A percentile compares a stretch with the other conserved stretches of the same genome.
phyloP scores from a whole-genome alignment of 2,797 vertebrate species.

The Ctenopoma kingsleyae region DNA sequence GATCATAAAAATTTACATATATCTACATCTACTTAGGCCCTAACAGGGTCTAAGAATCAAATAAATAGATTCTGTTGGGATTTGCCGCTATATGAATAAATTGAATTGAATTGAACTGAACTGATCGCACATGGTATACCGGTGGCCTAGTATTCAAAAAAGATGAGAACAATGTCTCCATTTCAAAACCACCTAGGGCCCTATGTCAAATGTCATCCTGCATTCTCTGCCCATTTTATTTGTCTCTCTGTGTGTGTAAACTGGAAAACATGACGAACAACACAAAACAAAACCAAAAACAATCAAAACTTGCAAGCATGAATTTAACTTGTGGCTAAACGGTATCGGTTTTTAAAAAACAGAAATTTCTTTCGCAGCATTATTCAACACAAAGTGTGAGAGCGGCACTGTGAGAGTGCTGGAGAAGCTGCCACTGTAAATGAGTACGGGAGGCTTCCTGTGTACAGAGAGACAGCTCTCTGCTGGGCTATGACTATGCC shows the following conservation, averaged over 20 bases:
- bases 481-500: conserved; percentile 56
- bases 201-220: not conserved
- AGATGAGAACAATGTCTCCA: not conserved
- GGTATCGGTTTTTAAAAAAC: not conserved
- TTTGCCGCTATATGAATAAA: no score
- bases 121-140: not conserved
- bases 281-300: not conserved
- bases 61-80: no score
- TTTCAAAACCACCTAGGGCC: conserved; percentile 8
- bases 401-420: conserved; percentile 18
- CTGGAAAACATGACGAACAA: not conserved
- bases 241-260: not conserved
- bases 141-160: not conserved
- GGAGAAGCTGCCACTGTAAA: conserved; percentile 34
- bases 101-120: no score
- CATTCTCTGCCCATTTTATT: no score
- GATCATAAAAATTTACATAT: not conserved
- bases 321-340: not conserved
- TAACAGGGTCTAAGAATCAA: not conserved
- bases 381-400: conserved; percentile 19
- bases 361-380: conserved; percentile 5
- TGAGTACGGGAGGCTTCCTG: conserved; percentile 32
- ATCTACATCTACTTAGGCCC: not conserved
- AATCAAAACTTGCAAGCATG: not conserved
- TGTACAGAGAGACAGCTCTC: conserved; percentile 45